Evolutionary conservation across 2,797 vertebrate species (phyloP).

Genomic region (Hypotaenidia okinawae): DNA sequence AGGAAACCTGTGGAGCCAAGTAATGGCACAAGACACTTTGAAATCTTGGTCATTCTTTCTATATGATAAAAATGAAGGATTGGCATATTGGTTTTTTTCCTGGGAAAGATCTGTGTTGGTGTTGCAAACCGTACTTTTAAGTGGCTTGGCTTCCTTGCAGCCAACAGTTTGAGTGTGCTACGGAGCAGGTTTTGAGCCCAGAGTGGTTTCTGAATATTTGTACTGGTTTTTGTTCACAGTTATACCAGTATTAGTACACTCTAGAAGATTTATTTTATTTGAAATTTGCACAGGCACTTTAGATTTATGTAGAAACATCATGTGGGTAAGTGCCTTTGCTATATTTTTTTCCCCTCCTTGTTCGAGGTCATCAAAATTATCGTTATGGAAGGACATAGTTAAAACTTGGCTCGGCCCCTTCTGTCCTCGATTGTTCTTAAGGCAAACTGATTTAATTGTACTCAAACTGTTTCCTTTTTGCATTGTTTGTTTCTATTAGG

Average conservation of each 20-base stretch:
- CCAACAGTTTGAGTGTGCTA: neutral
- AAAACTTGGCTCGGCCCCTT: slow-evolving; percentile 36
- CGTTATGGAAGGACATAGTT: slow-evolving; percentile 10
- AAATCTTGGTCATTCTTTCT: neutral
- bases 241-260: neutral
- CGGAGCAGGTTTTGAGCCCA: slow-evolving; percentile 10
- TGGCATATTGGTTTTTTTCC: neutral
- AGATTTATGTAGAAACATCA: neutral
- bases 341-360: neutral
- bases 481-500: slow-evolving; percentile 49
- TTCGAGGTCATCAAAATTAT: neutral
- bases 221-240: neutral
- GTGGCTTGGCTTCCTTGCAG: neutral
- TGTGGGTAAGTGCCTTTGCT: neutral
- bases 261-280: neutral
- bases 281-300: neutral
- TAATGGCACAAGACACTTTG: neutral
- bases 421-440: slow-evolving; percentile 30
- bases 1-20: neutral
- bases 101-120: neutral
- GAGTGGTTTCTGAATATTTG: neutral
- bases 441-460: neutral
- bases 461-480: slow-evolving; percentile 56
- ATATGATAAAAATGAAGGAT: neutral
- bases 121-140: neutral